A percentile compares a stretch with the other conserved stretches of the same genome.
These are phyloP conservation scores for Cataglyphis cursor DNA, from an alignment of 2,888 invertebrate species.

Conservation along the genomic window DNA sequence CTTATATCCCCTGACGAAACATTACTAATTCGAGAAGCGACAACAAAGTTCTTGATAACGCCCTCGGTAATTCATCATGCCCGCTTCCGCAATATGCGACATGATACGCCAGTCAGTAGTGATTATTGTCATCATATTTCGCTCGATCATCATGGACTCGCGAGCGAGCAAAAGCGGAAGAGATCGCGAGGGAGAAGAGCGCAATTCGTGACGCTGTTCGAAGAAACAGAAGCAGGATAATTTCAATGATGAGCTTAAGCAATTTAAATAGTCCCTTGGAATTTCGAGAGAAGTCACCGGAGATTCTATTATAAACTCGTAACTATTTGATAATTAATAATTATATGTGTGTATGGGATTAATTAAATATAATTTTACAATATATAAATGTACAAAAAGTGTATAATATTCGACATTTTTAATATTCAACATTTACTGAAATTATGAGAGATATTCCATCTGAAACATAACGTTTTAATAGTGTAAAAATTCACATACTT, in stretches of 20 bases:
- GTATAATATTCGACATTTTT: not conserved
- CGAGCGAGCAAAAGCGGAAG: constrained; percentile 29
- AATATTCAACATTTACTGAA: not conserved
- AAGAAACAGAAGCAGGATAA: constrained; percentile 24
- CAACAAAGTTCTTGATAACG: constrained; percentile 64
- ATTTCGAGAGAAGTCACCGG: not conserved
- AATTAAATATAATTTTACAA: not conserved
- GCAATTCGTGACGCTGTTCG: constrained; percentile 25
- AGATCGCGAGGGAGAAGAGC: constrained; percentile 41
- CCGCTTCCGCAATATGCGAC: constrained; percentile 51
- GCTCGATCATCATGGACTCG: constrained; percentile 51
- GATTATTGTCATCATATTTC: constrained; percentile 58
- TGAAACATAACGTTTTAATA: not conserved
- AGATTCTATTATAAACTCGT: not conserved
- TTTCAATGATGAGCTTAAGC: not conserved
- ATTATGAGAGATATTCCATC: not conserved
- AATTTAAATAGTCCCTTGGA: not conserved
- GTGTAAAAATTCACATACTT: constrained; percentile 35
- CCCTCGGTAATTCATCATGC: constrained; percentile 63
- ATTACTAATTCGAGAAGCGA: constrained; percentile 58
- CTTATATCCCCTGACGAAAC: constrained; percentile 62
- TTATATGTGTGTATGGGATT: not conserved
- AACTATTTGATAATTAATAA: not conserved
- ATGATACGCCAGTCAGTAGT: constrained; percentile 59
- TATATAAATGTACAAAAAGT: not conserved